These are phyloP conservation scores for Morelia viridis DNA, from an alignment of 2,797 vertebrate genomes.

Conservation along the genomic window DNA sequence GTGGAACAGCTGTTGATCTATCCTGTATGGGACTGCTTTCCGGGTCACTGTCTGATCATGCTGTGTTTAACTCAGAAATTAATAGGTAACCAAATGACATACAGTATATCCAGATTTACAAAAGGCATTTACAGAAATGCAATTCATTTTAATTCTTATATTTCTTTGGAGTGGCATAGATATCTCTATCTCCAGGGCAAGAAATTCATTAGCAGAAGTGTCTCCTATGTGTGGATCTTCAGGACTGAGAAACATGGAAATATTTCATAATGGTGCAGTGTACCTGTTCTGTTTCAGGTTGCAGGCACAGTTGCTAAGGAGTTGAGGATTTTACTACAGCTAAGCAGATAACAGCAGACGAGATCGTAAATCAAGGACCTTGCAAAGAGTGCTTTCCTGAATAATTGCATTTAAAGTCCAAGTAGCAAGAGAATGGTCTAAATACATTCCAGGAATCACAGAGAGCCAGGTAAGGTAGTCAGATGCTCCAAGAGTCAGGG, in stretches of 20 bases:
- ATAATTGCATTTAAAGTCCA: too few species aligned
- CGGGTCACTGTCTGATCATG: not conserved
- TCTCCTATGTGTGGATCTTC: not conserved
- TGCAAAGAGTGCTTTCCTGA: too few species aligned
- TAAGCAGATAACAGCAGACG: too few species aligned
- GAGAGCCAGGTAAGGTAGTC: too few species aligned
- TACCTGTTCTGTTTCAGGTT: too few species aligned
- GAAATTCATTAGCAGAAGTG: not conserved
- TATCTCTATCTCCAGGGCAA: not conserved
- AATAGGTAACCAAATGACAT: not conserved
- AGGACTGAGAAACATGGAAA: not conserved
- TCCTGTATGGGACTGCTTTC: not conserved
- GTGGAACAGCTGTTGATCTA: conserved; percentile 8
- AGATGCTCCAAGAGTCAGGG: too few species aligned
- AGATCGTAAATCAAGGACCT: too few species aligned
- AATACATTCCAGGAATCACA: too few species aligned
- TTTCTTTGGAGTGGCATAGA: not conserved
- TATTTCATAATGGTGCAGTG: not conserved
- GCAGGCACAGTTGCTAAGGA: too few species aligned
- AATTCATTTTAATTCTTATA: not conserved
- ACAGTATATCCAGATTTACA: not conserved
- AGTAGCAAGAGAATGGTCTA: too few species aligned
- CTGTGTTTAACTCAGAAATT: not conserved
- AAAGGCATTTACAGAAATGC: not conserved
- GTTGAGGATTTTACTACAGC: too few species aligned